Base-by-base conservation (phyloP, 2,797 vertebrate species). In the Neoniphon sammara region DNA sequence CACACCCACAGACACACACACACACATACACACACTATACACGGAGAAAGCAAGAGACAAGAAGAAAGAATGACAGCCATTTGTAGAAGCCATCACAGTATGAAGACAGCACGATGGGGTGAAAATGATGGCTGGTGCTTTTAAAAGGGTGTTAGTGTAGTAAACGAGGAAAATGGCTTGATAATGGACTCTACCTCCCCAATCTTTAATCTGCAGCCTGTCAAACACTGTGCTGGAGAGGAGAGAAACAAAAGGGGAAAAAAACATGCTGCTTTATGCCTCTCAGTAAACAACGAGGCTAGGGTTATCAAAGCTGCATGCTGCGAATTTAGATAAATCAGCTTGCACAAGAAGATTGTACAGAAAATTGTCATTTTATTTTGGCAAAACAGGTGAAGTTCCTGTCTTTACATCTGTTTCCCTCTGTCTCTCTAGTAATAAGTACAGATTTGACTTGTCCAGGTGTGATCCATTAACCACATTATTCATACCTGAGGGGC, bases 61-160 rank as follows among this genome's bases (percentile, higher is more conserved):
- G 7, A 52, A 20, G 62, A 21, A 54, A 20, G 57, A 30, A 65
- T 67, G 60, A 70, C 67, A 61, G 81, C 61, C 47, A 75, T 76
- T 77, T 72, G 57, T 61, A 18, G 34, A 59, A 55, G 59, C 73
- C 75, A 15, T 69, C 39, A 4, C 4, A 9, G 54, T 56, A 25
- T 49, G 56, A 65, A 61, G 64, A 78, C 75, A 57, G 76, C 36
- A 5, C 42, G 75, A 84, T 70, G 79, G 50, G 67, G 54, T 58
- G 62, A 77, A 81, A 78, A 81, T 80, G 58, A 87, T 39, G 55
- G 58, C 61, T 71, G 81, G 73, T 84, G 75, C 68, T 75, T 78
- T 85, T 83, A 78, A 86, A 81, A 73, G 70, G 80, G 69, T 81
- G 74, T 87, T 82, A 87, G 72, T 44, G 81, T 50, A 25, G 55